Evolutionary conservation across 2,888 invertebrate species (phyloP).

Genomic region (Nasonia oneida): DNA sequence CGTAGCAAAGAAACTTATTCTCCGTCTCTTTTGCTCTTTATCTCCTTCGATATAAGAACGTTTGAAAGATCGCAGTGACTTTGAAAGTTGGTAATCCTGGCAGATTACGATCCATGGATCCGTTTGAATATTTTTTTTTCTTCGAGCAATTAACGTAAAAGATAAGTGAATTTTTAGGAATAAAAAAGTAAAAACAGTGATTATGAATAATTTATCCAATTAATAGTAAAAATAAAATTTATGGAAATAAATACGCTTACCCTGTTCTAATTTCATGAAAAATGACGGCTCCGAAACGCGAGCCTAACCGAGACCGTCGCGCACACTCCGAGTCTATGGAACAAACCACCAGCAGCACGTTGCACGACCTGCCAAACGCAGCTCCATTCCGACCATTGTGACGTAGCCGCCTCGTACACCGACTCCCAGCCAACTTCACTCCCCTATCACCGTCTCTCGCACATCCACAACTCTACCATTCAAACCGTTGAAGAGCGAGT

Average conservation of each 20-base stretch:
- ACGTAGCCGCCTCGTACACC: slow-evolving; percentile 8
- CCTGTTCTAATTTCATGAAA: neutral
- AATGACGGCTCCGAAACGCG: neutral
- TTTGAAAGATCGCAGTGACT: neutral
- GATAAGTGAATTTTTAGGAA: too few species aligned
- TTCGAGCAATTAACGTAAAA: too few species aligned
- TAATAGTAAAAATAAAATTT: too few species aligned
- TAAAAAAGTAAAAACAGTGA: too few species aligned
- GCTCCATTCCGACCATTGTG: neutral
- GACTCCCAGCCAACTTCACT: slow-evolving; percentile 19
- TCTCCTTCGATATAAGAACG: neutral
- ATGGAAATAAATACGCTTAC: neutral
- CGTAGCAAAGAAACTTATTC: slow-evolving; percentile 31
- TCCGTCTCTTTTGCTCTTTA: slow-evolving; percentile 28
- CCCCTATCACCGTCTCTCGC: neutral
- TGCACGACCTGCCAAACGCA: neutral
- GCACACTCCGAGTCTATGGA: neutral
- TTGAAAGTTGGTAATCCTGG: slow-evolving; percentile 24
- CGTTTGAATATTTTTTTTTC: too few species aligned
- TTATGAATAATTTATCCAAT: too few species aligned
- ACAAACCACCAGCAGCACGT: neutral
- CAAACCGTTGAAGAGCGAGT: neutral
- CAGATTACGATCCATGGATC: neutral
- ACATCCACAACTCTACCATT: neutral
- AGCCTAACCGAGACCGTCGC: neutral